These are phyloP conservation scores for Ataeniobius toweri DNA, from an alignment of 2,797 vertebrate species.

Conservation along the genomic window DNA sequence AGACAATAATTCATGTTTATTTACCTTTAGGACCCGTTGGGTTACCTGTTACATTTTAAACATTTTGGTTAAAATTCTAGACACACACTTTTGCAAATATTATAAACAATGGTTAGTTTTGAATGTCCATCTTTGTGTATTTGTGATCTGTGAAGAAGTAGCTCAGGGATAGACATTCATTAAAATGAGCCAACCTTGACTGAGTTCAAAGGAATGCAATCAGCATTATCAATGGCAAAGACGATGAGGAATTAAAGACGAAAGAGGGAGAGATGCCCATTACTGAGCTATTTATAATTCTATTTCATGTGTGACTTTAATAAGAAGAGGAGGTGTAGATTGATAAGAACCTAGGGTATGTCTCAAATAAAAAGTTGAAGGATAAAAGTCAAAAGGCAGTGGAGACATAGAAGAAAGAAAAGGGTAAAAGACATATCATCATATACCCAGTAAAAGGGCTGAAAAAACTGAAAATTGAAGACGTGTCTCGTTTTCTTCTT, in stretches of 20 bases:
- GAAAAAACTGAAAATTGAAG: too few relatives aligned
- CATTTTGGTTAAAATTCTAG: constrained; percentile 20
- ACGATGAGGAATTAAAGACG: constrained; percentile 23
- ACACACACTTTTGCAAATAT: constrained; percentile 24
- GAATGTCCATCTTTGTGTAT: constrained; percentile 6
- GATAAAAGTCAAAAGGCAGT: constrained; percentile 14
- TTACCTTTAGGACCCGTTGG: background rate
- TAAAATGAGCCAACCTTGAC: constrained; percentile 44
- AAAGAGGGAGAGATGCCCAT: constrained; percentile 15
- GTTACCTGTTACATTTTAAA: background rate
- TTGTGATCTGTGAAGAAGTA: constrained; percentile 50
- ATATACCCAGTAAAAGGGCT: background rate
- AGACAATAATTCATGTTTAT: background rate
- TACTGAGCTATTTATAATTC: constrained; percentile 52
- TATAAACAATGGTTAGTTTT: constrained; percentile 30
- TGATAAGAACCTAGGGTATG: constrained; percentile 16
- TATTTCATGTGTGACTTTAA: constrained; percentile 51
- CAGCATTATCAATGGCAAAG: constrained; percentile 44
- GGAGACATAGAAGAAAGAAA: background rate
- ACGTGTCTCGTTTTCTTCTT: background rate
- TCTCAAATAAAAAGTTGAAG: constrained; percentile 29
- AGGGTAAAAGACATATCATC: background rate
- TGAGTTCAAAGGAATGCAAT: constrained; percentile 56
- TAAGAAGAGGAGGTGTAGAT: constrained; percentile 1
- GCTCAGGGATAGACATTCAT: constrained; percentile 60